Evolutionary conservation across 2,797 vertebrate species (phyloP).

Genomic region (Falco biarmicus): DNA sequence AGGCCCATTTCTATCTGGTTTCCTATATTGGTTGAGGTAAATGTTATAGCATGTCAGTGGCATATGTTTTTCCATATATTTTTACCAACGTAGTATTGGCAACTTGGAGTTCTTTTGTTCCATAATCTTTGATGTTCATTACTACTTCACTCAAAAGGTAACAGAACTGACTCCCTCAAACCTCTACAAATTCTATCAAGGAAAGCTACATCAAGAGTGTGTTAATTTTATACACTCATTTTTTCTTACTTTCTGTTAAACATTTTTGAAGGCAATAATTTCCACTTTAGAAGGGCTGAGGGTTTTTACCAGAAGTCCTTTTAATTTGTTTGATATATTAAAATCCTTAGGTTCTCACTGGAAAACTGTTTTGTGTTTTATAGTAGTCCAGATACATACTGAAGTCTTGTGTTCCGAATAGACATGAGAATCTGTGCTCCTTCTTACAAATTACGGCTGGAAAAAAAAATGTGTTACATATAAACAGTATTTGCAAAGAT

Average conservation of each 20-base stretch:
- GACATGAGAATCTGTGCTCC: fast-evolving
- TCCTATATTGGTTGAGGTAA: not conserved
- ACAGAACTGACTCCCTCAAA: not conserved
- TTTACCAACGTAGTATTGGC: not conserved
- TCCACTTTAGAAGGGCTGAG: not conserved
- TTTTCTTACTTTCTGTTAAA: not conserved
- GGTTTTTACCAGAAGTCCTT: not conserved
- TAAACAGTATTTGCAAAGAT: not conserved
- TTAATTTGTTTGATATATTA: not conserved
- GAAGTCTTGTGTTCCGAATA: not conserved
- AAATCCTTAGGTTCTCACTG: not conserved
- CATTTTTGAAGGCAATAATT: not conserved
- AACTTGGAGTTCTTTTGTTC: not conserved
- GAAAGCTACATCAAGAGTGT: not conserved
- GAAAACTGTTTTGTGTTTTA: not conserved
- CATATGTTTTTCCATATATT: not conserved
- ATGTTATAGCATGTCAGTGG: not conserved
- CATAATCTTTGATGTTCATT: not conserved
- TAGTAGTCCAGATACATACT: not conserved
- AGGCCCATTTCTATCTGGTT: not conserved
- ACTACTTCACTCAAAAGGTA: not conserved
- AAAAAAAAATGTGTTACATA: not conserved
- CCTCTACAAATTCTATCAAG: not conserved
- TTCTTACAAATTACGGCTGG: not conserved
- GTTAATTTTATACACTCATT: not conserved